Evolutionary conservation across 2,797 vertebrate species (phyloP).

Genomic region (Pogoniulus pusillus): DNA sequence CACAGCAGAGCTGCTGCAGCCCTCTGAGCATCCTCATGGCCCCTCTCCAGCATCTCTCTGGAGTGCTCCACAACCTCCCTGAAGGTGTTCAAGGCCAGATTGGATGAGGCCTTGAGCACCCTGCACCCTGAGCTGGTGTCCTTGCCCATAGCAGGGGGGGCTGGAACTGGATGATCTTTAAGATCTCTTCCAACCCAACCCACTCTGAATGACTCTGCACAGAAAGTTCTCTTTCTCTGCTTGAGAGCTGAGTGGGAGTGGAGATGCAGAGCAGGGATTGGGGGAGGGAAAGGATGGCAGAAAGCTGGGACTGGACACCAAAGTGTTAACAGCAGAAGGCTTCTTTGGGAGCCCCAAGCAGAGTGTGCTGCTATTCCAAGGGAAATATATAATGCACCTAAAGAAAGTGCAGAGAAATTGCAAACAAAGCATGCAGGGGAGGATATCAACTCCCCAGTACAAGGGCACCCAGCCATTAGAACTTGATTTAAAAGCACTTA

Average conservation of each 20-base stretch:
- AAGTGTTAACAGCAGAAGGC: background rate
- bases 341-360: background rate
- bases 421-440: slow-evolving; percentile 59
- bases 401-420: slow-evolving; percentile 56
- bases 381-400: slow-evolving; percentile 49
- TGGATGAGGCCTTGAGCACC: too few relatives aligned
- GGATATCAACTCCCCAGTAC: slow-evolving; percentile 44
- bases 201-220: too few relatives aligned
- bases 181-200: too few relatives aligned
- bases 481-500: slow-evolving; percentile 67
- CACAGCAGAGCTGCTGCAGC: too few relatives aligned
- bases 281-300: background rate
- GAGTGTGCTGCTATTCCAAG: background rate
- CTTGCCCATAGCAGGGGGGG: too few relatives aligned
- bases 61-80: too few relatives aligned
- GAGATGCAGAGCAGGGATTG: rapidly evolving
- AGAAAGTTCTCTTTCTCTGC: background rate
- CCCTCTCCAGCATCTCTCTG: too few relatives aligned
- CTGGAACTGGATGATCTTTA: too few relatives aligned
- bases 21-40: too few relatives aligned
- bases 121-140: too few relatives aligned
- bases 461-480: slow-evolving; percentile 59
- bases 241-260: background rate
- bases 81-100: too few relatives aligned
- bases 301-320: background rate